Evolutionary conservation across 2,888 invertebrate species (phyloP), one percentile per base, ranked within the genome.

Genomic region (Drosophila conformis): DNA sequence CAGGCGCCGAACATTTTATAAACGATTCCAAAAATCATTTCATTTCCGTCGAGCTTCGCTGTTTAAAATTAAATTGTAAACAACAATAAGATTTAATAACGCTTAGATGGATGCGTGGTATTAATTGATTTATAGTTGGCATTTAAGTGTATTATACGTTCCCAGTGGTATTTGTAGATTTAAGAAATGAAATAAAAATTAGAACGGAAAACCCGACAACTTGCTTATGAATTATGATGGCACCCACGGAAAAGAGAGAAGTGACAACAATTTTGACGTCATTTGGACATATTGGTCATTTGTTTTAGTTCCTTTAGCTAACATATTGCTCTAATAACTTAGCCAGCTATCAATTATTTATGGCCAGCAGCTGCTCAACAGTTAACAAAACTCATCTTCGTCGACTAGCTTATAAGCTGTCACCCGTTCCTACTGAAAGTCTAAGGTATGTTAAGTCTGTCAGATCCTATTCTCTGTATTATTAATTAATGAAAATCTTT

Each of bases 21-120:
- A 90, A 72, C 89, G 81, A 85, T 90, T 92, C 73, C 78, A 90
- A 91, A 81, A 81, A 83, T 82, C 78, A 83, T 86, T 82, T 78
- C 65, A 82, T 78, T 88, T 81, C 68, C 67, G 75, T 53, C 52
- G 69, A 59, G 59, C 57, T 67, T 82, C 61, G 69, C 56, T 59
- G 77, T 75, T 76, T 76, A 72, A 71, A 84, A 42, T 69, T 31
- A 69, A 29, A 36, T 68, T 68, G 36, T 76, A 85, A 87, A 62
- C 78, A 73, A 80, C 78, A 80, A 70, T 78, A 84, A 69, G 57
- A 40, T 33, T 73, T 73, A 73, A 65, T 59, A 72, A 61, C 70
- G 71, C 61, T 58, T 46, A 40, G 64, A 40, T 49, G 27, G 18
- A n/a, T 69, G 33, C 33, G 64, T 59, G 42, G 10, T 53, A 33